These are phyloP conservation scores for Hydrolagus colliei DNA, from an alignment of 2,797 vertebrate genomes.

Conservation along the genomic window DNA sequence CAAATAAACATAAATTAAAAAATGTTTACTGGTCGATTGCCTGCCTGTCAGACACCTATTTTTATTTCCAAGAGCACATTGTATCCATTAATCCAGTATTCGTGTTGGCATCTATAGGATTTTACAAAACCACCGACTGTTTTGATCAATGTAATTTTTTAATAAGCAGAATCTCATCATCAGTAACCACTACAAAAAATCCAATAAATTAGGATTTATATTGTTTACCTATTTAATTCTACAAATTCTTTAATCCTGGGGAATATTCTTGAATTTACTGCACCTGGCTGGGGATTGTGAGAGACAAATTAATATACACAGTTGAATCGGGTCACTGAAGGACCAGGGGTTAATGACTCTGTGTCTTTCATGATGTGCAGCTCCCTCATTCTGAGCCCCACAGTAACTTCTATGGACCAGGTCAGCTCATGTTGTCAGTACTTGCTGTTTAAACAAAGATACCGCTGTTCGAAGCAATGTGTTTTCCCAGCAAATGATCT, in stretches of 20 bases:
- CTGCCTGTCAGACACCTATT: neutral
- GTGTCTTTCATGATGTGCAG: neutral
- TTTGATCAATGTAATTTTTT: no score
- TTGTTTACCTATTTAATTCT: neutral
- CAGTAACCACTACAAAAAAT: neutral
- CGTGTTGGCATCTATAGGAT: neutral
- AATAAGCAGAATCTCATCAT: no score
- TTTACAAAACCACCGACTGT: neutral
- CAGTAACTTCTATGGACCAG: neutral
- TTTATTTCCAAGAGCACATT: neutral
- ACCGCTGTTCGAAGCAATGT: neutral
- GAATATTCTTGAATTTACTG: no score
- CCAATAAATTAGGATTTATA: neutral
- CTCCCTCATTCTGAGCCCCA: neutral
- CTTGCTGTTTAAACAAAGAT: neutral
- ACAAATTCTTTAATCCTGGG: neutral
- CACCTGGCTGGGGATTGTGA: neutral
- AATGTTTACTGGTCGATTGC: neutral
- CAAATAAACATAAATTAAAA: neutral
- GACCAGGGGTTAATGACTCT: neutral
- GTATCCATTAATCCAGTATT: neutral
- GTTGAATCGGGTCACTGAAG: neutral
- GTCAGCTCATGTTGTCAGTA: no score
- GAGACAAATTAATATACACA: neutral
- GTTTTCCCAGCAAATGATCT: neutral